Base-by-base conservation (phyloP, 2,113 vertebrate species). In the Piaya cayana region DNA sequence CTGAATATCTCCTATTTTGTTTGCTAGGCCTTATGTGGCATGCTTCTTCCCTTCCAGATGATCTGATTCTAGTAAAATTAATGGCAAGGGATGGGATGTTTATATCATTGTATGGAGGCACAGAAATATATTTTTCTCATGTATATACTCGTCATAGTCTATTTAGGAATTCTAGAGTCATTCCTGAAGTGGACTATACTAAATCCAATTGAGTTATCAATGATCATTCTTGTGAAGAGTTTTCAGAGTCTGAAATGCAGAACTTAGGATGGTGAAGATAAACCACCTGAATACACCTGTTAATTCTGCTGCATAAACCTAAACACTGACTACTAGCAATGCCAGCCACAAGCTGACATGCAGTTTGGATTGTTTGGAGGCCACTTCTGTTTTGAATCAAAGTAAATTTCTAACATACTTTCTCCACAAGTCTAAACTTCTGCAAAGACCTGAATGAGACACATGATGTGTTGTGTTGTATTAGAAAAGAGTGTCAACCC, bases 401-500 rank as follows among this genome's bases (percentile, higher is more conserved):
- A 82, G 36, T 22, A 16, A 52, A 22, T 67, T 42, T 14, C 15
- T 50, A 47, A 37, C 12, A 29, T 30, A 36, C 3, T 60, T 36
- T 47, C 22, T 56, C 36, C 69, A 7, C 37, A 65, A 8, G 19
- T 18, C 17, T 62, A 34, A 30, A 32, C 16, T 56, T 60, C 55
- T 42, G 29, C 27, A n/a, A 56, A 55, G 34, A 9, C 22, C 19
- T 30, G 12, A 72, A 36, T 50, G 27, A 81, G 88, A 62, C 8
- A 12, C 8, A 8, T 26, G 22, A 19, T 0, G 0, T 5, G 4
- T 53, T 39, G 36, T 3, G 4, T 4, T 36, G 3, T 32, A 4
- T 27, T 75, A 71, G 62, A 91, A 70, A 30, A 6, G 11, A 14
- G 4, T 20, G 52, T 60, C 26, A 43, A 58, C 12, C 5, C 23